phyloP scores from a whole-genome alignment of 2,888 invertebrate genomes.

The Brachyopa scutellaris region DNA sequence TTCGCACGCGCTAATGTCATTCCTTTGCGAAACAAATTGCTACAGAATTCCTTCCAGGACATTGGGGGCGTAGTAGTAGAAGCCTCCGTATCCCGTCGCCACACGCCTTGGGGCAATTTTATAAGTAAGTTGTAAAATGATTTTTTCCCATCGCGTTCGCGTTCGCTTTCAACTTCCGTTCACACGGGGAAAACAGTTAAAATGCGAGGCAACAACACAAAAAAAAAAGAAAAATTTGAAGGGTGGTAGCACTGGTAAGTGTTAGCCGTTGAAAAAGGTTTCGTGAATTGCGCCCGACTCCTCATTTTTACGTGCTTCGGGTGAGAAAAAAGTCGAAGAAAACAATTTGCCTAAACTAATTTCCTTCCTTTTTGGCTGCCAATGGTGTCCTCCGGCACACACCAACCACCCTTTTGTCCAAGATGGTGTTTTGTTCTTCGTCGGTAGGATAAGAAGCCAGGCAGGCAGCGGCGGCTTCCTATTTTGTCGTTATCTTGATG shows the following conservation, averaged over 20 bases:
- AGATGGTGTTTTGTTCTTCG: slow-evolving; percentile 5
- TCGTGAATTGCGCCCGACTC: slow-evolving; percentile 4
- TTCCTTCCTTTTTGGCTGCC: slow-evolving; percentile 75
- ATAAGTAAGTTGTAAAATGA: slow-evolving; percentile 66
- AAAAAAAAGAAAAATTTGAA: not conserved
- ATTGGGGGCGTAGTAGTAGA: not conserved
- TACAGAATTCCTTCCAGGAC: slow-evolving; percentile 32
- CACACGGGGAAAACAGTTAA: slow-evolving; percentile 57
- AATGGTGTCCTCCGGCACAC: not conserved
- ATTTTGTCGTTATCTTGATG: slow-evolving; percentile 59
- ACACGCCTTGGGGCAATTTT: slow-evolving; percentile 36
- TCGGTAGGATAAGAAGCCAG: slow-evolving; percentile 13
- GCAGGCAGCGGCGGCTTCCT: slow-evolving; percentile 12
- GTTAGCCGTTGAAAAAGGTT: slow-evolving; percentile 48
- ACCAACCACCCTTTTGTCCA: not conserved
- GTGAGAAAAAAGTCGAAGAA: slow-evolving; percentile 69
- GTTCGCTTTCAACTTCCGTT: slow-evolving; percentile 69
- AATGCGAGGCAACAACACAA: slow-evolving; percentile 12
- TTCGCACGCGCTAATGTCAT: slow-evolving; percentile 63
- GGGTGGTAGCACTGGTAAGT: not conserved
- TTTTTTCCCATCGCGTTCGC: slow-evolving; percentile 40
- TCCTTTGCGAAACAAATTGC: slow-evolving; percentile 59
- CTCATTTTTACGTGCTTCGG: slow-evolving; percentile 53
- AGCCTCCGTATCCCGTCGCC: not conserved
- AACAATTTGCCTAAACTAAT: slow-evolving; percentile 81